A percentile compares a stretch with the other conserved stretches of the same genome.
These are phyloP conservation scores for Pachypsylla venusta DNA, from an alignment of 1,140 invertebrate species.

Conservation along the genomic window DNA sequence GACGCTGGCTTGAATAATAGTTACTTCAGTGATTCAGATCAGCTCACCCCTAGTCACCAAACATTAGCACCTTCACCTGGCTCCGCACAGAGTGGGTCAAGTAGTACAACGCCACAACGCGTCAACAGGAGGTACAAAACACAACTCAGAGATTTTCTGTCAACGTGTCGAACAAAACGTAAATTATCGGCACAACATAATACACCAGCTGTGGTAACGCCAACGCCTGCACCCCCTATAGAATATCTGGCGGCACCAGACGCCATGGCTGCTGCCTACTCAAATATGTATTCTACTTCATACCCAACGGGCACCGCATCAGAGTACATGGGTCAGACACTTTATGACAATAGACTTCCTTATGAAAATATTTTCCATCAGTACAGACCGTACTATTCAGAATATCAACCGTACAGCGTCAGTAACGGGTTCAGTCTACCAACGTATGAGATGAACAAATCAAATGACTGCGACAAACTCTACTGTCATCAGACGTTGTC, in stretches of 20 bases:
- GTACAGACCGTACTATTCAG: conserved; percentile 66
- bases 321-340: conserved; percentile 32
- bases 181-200: conserved; percentile 44
- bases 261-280: conserved; percentile 49
- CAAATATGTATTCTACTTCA: conserved; percentile 59
- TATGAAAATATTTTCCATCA: conserved; percentile 77
- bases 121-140: conserved; percentile 81
- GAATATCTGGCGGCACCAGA: conserved; percentile 50
- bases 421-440: conserved; percentile 53
- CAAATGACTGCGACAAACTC: conserved; percentile 36
- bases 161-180: conserved; percentile 77
- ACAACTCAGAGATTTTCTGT: conserved; percentile 78
- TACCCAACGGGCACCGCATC: conserved; percentile 31
- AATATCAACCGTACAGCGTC: conserved; percentile 60
- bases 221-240: conserved; percentile 31
- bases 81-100: not conserved
- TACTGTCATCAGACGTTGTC: conserved; percentile 39
- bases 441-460: conserved; percentile 33
- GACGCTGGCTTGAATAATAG: conserved; percentile 79
- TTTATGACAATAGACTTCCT: conserved; percentile 51
- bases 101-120: conserved; percentile 44
- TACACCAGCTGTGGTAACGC: conserved; percentile 29
- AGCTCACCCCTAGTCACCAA: conserved; percentile 40
- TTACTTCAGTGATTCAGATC: conserved; percentile 74
- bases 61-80: conserved; percentile 17